Base-by-base conservation (phyloP, 2,888 invertebrate species). In the Habrosyne pyritoides region DNA sequence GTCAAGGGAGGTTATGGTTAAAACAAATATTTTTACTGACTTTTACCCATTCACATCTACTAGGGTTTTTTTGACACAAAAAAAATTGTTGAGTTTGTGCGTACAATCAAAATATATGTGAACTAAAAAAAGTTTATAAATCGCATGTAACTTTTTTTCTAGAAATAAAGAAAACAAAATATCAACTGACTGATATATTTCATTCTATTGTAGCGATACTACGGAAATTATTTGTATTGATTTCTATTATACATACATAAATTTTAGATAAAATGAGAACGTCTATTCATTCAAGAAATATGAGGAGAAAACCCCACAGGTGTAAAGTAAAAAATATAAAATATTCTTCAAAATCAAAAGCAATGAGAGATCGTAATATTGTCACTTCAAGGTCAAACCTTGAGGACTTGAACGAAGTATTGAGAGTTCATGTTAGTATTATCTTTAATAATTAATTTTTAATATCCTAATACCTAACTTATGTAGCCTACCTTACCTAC, bases 381-480 rank as follows among this genome's bases (percentile, higher is more conserved):
- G 51, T 48, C 22, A 30, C 49, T 51, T 59, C 61, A 0, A 21
- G 21, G 21, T 53, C 57, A 51, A 69, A 64, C 53, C 54, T 77
- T 26, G 70, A 71, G 55, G 64, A 73, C 53, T 67, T 83, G 28
- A 81, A 80, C 54, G 73, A 82, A 67, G 63, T 66, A 14, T 61
- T 80, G 24, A 68, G 73, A 22, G 54, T 61, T 50, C 60, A 67
- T 52, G 79, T 80, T 56, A 66, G 77, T 77, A 58, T 18, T 33
- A n/a, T n/a, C n/a, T 33, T 21, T 10, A 50, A 47, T 47, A 7
- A 42, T 48, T 22, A 47, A 7, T 2, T 22, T 0, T 12, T n/a
- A 12, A n/a, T n/a, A n/a, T n/a, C n/a, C n/a, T n/a, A n/a, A n/a
- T n/a, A n/a, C n/a, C n/a, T n/a, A n/a, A n/a, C n/a, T n/a, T n/a